Base-by-base conservation (phyloP, 2,888 invertebrate species). In the Sinelater perroti region DNA sequence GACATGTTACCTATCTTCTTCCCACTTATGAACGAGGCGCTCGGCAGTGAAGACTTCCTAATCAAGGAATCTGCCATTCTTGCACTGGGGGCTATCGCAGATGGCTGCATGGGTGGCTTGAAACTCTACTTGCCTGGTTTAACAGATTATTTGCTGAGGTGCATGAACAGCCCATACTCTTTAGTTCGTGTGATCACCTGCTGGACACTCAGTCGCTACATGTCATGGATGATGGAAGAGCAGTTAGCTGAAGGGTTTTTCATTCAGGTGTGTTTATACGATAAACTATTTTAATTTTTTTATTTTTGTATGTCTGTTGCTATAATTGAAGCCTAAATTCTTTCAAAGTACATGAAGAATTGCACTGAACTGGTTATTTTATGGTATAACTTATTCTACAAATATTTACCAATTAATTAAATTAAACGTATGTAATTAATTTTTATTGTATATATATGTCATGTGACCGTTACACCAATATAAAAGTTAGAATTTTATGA, bases 1-100 rank as follows among this genome's bases (percentile, higher is more conserved):
- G 95, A 96, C 62, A 85, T 99, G 58, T 83, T 98, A 69, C 93
- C 94, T 0, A 89, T 95, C 58, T 85, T 99, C 21, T 85, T 99
- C 70, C 98, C 98, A 4, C 94, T 97, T 70, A 84, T 99, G 6
- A 95, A 97, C 77, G 96, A 97, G 75, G 95, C 96, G 0, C 83
- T 99, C 1, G 95, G 95, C 75, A 94, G 96, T 75, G 86, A 88
- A 51, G 91, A 95, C 65, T 97, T 97, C 95, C 90, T 95, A 68
- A 90, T 97, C 55, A 97, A 97, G 81, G 96, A 96, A 78, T 93
- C 93, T 65, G 95, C 93, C 10, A 95, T 96, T 65, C 80, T 96
- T 47, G 97, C 97, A 1, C 81, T 99, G 54, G 98, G 78, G 10
- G 78, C 78, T 2, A 76, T 79, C 42, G 76, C 77, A 28, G 69